These are phyloP conservation scores for Listrodromus nycthemerus DNA, from an alignment of 2,888 invertebrate species.

Conservation along the genomic window DNA sequence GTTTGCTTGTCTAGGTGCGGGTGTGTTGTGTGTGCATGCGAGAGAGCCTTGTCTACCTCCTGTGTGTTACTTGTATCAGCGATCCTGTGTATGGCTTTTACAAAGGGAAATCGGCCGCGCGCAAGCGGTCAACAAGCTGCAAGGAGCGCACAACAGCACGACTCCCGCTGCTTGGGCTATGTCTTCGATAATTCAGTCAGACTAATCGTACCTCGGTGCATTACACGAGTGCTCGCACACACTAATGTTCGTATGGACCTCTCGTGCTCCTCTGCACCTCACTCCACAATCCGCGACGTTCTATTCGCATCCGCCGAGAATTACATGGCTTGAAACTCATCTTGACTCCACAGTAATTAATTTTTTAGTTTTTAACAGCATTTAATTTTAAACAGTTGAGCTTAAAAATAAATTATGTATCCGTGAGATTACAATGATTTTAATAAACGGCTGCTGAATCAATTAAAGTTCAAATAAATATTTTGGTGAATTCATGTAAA, in stretches of 20 bases:
- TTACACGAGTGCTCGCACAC: constrained; percentile 58
- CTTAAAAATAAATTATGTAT: not conserved
- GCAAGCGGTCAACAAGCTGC: constrained; percentile 54
- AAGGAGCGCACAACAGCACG: constrained; percentile 55
- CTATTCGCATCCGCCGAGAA: not conserved
- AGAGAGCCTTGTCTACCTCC: constrained; percentile 54
- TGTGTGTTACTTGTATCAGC: constrained; percentile 34
- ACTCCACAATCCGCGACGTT: not conserved
- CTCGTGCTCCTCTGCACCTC: not conserved
- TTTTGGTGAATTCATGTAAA: no score
- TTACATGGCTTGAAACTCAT: not conserved
- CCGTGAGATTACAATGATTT: no score
- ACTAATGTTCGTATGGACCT: constrained; percentile 27
- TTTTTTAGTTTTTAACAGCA: not conserved
- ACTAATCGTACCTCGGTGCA: constrained; percentile 68
- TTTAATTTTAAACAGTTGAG: not conserved
- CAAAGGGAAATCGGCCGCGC: constrained; percentile 70
- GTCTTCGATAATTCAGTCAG: constrained; percentile 72
- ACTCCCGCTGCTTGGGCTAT: constrained; percentile 58
- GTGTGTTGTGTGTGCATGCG: constrained; percentile 24
- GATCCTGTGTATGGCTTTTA: constrained; percentile 53
- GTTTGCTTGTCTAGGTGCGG: not conserved
- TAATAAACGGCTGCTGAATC: not conserved
- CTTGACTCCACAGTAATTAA: not conserved
- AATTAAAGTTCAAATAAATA: no score